A percentile compares a stretch with the other conserved stretches of the same genome.
Conservation (phyloP, 2,113 vertebrate species). For the Anser cygnoides region DNA sequence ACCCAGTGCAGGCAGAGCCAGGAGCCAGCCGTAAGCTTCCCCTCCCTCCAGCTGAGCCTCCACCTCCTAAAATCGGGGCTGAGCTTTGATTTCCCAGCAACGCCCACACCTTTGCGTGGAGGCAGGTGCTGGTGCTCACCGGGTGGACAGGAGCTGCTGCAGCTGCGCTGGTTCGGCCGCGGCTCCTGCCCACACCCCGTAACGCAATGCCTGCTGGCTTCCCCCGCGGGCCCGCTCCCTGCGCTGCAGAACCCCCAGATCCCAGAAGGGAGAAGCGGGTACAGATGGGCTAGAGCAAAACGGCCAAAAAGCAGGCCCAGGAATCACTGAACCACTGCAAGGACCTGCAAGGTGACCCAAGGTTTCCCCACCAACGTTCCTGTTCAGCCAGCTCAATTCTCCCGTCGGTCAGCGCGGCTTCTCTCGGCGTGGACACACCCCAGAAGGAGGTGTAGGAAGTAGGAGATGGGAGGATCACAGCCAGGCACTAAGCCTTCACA, state of each 20-base stretch:
- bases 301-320: not conserved
- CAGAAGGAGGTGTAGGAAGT: slow-evolving; percentile 11
- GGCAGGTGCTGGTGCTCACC: not conserved
- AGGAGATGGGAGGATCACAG: not conserved
- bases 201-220: not conserved
- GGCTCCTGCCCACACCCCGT: not conserved
- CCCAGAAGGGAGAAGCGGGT: not conserved
- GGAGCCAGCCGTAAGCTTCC: slow-evolving; percentile 43
- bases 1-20: slow-evolving; percentile 24
- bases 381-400: not conserved
- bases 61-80: slow-evolving; percentile 31
- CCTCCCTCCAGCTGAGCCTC: slow-evolving; percentile 43
- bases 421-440: not conserved
- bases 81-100: slow-evolving; percentile 18
- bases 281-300: not conserved
- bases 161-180: not conserved
- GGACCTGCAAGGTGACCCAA: not conserved
- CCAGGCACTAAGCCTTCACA: not conserved
- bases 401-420: not conserved
- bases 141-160: not conserved
- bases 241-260: not conserved
- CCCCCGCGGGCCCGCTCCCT: not conserved
- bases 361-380: not conserved
- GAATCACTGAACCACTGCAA: not conserved
- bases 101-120: slow-evolving; percentile 8